These are phyloP conservation scores for Zoanthus gigantus DNA, from an alignment of 92 coral and sea anemone genomes.

Conservation along the genomic window DNA sequence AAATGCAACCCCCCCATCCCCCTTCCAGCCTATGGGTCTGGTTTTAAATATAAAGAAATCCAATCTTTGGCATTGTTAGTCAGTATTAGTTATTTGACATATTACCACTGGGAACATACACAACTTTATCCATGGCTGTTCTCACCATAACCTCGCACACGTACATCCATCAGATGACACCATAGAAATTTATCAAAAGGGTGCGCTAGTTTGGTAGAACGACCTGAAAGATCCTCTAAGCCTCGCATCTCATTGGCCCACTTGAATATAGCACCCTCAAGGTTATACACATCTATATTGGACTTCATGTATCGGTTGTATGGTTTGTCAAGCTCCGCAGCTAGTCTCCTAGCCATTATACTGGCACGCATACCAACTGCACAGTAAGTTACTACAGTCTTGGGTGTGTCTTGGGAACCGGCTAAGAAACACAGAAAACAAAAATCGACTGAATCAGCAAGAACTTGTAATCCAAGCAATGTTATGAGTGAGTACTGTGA, in stretches of 20 bases:
- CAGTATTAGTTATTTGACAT: too few species aligned
- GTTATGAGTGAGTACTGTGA: too few species aligned
- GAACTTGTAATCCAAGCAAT: background rate
- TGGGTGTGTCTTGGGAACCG: conserved; percentile 56
- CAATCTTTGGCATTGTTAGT: too few species aligned
- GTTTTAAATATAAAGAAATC: too few species aligned
- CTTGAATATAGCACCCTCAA: conserved; percentile 90
- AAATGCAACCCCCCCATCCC: too few species aligned
- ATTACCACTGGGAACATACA: background rate
- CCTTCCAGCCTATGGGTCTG: too few species aligned
- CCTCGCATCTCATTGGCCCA: conserved; percentile 90
- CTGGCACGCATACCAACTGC: conserved; percentile 89
- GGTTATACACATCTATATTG: conserved; percentile 58
- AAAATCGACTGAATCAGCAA: background rate
- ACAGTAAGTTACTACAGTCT: conserved; percentile 78
- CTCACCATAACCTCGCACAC: conserved; percentile 12
- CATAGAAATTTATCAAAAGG: conserved; percentile 11
- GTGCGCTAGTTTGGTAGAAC: conserved; percentile 24
- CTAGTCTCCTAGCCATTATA: conserved; percentile 75
- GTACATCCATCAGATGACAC: conserved; percentile 8
- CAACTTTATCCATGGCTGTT: background rate
- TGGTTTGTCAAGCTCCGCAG: conserved; percentile 72
- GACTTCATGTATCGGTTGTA: conserved; percentile 59
- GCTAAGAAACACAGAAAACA: conserved; percentile 5
- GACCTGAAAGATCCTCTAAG: conserved; percentile 59